Base-by-base conservation (phyloP, 2,888 invertebrate species). In the Pegoplata infirma region DNA sequence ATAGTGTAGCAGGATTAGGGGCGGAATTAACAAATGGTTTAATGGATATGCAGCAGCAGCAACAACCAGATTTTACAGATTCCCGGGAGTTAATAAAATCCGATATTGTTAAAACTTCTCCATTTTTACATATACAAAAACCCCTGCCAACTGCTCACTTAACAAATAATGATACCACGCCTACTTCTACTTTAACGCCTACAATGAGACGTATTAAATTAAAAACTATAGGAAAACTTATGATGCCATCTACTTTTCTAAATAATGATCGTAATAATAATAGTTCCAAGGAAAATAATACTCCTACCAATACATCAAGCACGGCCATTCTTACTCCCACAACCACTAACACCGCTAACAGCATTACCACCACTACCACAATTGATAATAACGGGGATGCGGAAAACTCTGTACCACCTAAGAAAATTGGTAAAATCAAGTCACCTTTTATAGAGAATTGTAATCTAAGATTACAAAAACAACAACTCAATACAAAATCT, bases 401-500 rank as follows among this genome's bases (percentile, higher is more conserved):
- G 46, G 75, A 71, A 28, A 76, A 66, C 17, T 36, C 76, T 5
- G 46, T 71, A 1, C 72, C 77, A 14, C 78, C 77, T 5, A 87
- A 88, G 44, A 85, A 86, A 75, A 89, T 89, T n/a, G 89, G 89
- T 16, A 89, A 88, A 81, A 84, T 89, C 36, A 88, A 88, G 74
- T 89, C 89, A 0, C 88, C 87, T 0, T 89, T 89, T 56, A 86
- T 89, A 6, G 87, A 88, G 55, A 85, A 86, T 44, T 87, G 85
- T 51, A 83, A 85, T 36, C 85, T 82, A 28, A 76, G 81, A 55
- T 81, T 82, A 51, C 66, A 64, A 55, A 69, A 83, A 25, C 77
- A 84, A 73, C 80, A 81, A 78, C 12, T 51, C 49, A 69, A 61
- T 19, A 56, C 61, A 28, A 86, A 84, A 25, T 80, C 75, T 53